Conservation (phyloP, 2,113 vertebrate species). For the Podiceps cristatus region DNA sequence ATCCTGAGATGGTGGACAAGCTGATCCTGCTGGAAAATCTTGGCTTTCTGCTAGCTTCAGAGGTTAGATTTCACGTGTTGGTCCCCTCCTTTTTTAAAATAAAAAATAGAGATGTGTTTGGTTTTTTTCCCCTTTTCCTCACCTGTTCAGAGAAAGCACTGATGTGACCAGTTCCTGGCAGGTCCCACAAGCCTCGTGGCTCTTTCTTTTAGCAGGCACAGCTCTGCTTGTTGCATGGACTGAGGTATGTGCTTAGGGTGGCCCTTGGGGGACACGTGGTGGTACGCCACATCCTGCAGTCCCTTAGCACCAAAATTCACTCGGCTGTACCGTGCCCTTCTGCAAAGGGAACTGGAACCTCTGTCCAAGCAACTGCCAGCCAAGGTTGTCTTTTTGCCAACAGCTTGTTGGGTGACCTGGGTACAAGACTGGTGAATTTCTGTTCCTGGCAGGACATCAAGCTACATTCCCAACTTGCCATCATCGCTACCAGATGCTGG, state of each 20-base stretch:
- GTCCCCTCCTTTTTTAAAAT: background rate
- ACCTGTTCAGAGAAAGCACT: background rate
- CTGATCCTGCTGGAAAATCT: slow-evolving; percentile 84
- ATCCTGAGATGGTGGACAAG: slow-evolving; percentile 90
- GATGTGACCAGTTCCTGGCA: background rate
- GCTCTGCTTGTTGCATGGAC: background rate
- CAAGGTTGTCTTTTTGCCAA: background rate
- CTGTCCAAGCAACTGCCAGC: background rate
- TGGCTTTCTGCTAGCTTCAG: slow-evolving; percentile 76
- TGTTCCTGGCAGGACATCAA: background rate
- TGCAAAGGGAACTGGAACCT: background rate
- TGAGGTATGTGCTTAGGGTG: background rate
- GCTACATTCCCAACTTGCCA: background rate
- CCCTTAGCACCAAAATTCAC: background rate
- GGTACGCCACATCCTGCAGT: background rate
- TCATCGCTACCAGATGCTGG: background rate
- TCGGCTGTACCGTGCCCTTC: background rate
- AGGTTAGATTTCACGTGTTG: slow-evolving; percentile 44
- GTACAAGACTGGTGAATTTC: background rate
- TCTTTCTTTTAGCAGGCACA: background rate
- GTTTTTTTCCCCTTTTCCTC: background rate
- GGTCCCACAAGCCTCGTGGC: background rate
- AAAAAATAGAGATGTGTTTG: background rate
- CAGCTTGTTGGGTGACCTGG: background rate
- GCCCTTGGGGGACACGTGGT: background rate